A percentile compares a stretch with the other conserved stretches of the same genome.
Evolutionary conservation across 2,888 invertebrate genomes (phyloP).

Genomic region (Cetonia aurata): DNA sequence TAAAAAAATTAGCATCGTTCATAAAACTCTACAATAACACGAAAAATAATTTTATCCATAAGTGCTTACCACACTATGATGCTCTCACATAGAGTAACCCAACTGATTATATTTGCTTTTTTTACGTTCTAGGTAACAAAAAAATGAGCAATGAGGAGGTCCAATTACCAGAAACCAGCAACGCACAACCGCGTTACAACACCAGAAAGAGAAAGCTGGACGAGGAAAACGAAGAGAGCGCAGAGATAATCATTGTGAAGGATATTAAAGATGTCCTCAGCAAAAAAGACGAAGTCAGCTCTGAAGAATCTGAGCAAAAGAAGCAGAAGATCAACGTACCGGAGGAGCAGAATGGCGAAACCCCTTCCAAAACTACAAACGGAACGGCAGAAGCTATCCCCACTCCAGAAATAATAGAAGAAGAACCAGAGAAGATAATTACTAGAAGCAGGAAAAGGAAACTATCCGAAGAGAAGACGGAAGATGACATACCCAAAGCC

Average conservation of each 20-base stretch:
- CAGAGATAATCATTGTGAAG: background rate
- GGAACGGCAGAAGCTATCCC: background rate
- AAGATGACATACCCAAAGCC: constrained; percentile 12
- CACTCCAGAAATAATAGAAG: background rate
- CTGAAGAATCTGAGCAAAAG: constrained; percentile 5
- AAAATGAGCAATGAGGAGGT: constrained; percentile 12
- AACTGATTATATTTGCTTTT: no score
- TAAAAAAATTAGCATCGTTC: no score
- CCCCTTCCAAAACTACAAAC: background rate
- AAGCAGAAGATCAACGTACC: background rate
- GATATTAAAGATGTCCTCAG: background rate
- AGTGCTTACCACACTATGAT: no score
- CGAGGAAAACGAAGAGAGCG: background rate
- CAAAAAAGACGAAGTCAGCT: background rate
- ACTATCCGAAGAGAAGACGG: constrained; percentile 2
- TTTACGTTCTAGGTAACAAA: background rate
- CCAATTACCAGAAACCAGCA: constrained; percentile 12
- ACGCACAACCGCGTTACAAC: constrained; percentile 12
- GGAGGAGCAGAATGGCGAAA: background rate
- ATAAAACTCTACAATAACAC: no score
- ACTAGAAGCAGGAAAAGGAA: constrained; percentile 29
- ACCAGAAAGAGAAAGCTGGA: constrained; percentile 18
- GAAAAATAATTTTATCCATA: no score
- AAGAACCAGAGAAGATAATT: background rate
- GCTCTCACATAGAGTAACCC: no score